Evolutionary conservation across 2,888 invertebrate genomes (phyloP).

Genomic region (Schizaphis graminum): DNA sequence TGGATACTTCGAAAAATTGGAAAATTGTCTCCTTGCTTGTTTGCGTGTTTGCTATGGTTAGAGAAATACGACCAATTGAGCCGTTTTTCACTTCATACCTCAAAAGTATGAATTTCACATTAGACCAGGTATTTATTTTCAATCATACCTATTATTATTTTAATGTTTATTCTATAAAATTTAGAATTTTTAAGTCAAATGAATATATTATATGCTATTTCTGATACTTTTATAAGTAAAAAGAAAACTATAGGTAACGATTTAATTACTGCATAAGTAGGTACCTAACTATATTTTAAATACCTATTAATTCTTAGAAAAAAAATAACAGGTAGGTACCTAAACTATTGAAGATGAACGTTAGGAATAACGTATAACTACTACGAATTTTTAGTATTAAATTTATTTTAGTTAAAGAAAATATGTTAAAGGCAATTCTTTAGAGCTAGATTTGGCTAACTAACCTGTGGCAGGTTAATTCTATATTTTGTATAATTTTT

Average conservation of each 20-base stretch:
- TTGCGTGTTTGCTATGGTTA: conserved; percentile 84
- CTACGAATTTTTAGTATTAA: background rate
- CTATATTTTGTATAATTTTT: too few species aligned
- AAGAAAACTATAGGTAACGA: background rate
- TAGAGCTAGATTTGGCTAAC: too few species aligned
- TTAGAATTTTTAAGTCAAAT: background rate
- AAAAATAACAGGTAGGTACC: background rate
- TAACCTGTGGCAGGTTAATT: too few species aligned
- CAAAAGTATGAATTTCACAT: conserved; percentile 68
- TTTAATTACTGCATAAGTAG: background rate
- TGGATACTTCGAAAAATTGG: conserved; percentile 48
- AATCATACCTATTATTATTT: background rate
- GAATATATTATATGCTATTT: background rate
- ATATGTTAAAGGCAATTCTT: too few species aligned
- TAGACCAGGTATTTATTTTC: conserved; percentile 54
- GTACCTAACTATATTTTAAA: background rate
- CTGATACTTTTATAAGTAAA: background rate
- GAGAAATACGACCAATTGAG: conserved; percentile 89
- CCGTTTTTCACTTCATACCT: conserved; percentile 87
- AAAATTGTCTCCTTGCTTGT: conserved; percentile 74
- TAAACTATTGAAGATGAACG: background rate
- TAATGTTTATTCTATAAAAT: background rate
- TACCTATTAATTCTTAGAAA: background rate
- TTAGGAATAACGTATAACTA: background rate
- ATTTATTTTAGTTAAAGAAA: too few species aligned